A percentile compares a stretch with the other conserved stretches of the same genome.
Evolutionary conservation across 2,113 vertebrate genomes (phyloP).

Genomic region (Ailurus styani): DNA sequence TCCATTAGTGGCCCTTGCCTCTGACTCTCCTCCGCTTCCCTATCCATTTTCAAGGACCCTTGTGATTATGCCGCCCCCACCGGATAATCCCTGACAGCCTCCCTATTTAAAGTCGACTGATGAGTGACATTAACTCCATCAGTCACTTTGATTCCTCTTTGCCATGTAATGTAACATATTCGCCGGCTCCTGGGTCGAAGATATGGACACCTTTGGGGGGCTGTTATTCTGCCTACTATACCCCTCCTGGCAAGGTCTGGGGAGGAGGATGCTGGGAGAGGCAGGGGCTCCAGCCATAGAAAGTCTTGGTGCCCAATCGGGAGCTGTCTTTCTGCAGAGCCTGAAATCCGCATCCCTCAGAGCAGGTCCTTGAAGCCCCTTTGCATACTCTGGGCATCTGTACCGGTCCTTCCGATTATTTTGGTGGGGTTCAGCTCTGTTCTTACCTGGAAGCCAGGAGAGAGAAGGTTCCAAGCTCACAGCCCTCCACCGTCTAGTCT

Average conservation of each 20-base stretch:
- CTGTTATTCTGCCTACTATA: background rate
- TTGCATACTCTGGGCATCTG: background rate
- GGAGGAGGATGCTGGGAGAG: background rate
- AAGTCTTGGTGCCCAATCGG: background rate
- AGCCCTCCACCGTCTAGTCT: background rate
- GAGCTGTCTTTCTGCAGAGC: background rate
- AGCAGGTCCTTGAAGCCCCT: background rate
- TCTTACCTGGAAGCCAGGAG: background rate
- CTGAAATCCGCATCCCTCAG: background rate
- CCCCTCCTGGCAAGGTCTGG: background rate
- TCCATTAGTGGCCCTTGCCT: background rate
- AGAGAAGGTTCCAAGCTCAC: background rate
- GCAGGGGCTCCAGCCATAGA: background rate
- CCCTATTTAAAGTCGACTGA: background rate
- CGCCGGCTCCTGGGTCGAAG: background rate
- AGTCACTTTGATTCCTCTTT: background rate
- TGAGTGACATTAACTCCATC: background rate
- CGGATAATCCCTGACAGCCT: background rate
- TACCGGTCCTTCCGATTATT: background rate
- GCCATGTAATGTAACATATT: too few relatives aligned
- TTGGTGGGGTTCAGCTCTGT: background rate
- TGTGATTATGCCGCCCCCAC: background rate
- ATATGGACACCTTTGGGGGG: too few relatives aligned
- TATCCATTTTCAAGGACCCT: background rate
- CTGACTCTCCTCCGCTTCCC: background rate